Conservation (phyloP, 2,797 vertebrate genomes). For the Chromobotia macracanthus region DNA sequence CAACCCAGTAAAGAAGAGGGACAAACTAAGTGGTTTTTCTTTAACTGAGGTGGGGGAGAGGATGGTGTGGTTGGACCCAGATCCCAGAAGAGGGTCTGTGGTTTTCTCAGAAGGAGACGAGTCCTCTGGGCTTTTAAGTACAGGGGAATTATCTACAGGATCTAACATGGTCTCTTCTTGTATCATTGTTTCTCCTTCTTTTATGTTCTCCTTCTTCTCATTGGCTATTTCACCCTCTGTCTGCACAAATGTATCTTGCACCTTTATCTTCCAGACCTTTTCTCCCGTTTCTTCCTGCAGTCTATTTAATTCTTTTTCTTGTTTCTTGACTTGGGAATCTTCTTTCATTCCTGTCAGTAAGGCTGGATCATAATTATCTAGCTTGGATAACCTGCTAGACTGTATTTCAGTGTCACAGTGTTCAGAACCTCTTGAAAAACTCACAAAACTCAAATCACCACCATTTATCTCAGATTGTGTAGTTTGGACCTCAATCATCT, state of each 20-base stretch:
- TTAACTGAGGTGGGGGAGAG: slow-evolving; percentile 67
- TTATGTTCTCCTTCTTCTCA: not conserved
- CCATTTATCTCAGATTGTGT: not conserved
- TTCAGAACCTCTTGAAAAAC: not conserved
- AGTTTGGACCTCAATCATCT: not conserved
- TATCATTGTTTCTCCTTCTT: not conserved
- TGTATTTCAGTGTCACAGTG: not conserved
- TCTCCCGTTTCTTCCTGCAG: not conserved
- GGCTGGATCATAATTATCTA: slow-evolving; percentile 3
- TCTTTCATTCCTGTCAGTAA: not conserved
- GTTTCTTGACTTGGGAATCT: not conserved
- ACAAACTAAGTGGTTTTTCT: slow-evolving; percentile 84
- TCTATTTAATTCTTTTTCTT: slow-evolving; percentile 5
- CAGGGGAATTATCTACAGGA: not conserved
- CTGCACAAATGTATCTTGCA: not conserved
- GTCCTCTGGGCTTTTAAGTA: slow-evolving; percentile 19
- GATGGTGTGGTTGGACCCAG: slow-evolving; percentile 60
- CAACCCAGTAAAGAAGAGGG: slow-evolving; percentile 86
- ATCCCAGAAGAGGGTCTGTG: slow-evolving; percentile 3
- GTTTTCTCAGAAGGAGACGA: not conserved
- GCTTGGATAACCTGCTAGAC: not conserved
- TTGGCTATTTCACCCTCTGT: not conserved
- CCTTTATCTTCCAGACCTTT: not conserved
- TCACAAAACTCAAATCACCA: not conserved
- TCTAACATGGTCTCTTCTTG: slow-evolving; percentile 15